Evolutionary conservation across 2,888 invertebrate genomes (phyloP).

Genomic region (Tribolium freemani): DNA sequence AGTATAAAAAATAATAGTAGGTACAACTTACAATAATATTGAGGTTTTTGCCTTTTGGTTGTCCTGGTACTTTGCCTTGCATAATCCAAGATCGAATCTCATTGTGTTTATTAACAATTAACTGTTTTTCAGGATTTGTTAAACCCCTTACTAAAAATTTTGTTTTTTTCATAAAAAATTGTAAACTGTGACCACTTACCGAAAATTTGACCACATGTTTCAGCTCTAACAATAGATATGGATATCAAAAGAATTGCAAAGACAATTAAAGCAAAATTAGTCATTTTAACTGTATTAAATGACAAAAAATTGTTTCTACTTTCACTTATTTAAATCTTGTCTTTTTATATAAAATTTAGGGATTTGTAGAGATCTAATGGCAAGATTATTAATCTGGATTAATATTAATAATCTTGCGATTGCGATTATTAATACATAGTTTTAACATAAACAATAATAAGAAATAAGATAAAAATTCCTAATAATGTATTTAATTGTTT

Average conservation of each 20-base stretch:
- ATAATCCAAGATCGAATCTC: conserved; percentile 81
- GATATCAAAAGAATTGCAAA: not conserved
- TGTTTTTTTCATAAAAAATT: not conserved
- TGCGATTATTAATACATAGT: too few relatives aligned
- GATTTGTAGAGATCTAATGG: too few relatives aligned
- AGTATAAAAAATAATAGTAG: conserved; percentile 10
- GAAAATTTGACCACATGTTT: not conserved
- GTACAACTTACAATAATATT: conserved; percentile 47
- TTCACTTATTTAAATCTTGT: too few relatives aligned
- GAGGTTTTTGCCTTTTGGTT: conserved; percentile 51
- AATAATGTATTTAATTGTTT: too few relatives aligned
- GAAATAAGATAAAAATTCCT: too few relatives aligned
- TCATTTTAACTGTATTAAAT: not conserved
- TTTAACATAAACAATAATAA: too few relatives aligned
- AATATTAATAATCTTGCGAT: too few relatives aligned
- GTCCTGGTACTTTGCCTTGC: conserved; percentile 71
- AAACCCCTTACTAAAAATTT: not conserved
- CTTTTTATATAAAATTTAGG: too few relatives aligned
- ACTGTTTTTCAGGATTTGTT: not conserved
- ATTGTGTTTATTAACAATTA: conserved; percentile 83
- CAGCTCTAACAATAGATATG: not conserved
- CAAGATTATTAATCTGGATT: too few relatives aligned
- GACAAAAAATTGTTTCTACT: too few relatives aligned
- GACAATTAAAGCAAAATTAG: not conserved
- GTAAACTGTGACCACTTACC: not conserved